A percentile compares a stretch with the other conserved stretches of the same genome.
phyloP scores from a whole-genome alignment of 2,113 vertebrate genomes.

The Syngnathus floridae region DNA sequence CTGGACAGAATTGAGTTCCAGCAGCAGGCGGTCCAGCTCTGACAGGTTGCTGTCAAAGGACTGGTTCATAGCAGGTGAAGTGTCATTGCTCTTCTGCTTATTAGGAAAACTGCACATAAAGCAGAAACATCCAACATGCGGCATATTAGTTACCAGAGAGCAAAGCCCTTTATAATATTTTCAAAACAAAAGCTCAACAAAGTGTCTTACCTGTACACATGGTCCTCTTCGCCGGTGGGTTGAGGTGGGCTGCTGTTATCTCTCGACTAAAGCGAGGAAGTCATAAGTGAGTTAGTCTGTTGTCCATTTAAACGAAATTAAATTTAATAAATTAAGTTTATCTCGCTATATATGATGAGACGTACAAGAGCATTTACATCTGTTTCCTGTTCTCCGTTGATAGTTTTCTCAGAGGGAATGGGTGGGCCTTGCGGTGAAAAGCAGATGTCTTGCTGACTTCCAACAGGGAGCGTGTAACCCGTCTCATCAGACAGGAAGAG shows the following conservation, averaged over 20 bases:
- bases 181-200: background rate
- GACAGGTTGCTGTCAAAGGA: slow-evolving; percentile 88
- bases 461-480: slow-evolving; percentile 82
- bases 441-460: slow-evolving; percentile 77
- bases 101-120: slow-evolving; percentile 79
- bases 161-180: background rate
- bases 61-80: slow-evolving; percentile 79
- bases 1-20: slow-evolving; percentile 88
- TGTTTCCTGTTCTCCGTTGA: slow-evolving; percentile 83
- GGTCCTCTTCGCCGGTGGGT: slow-evolving; percentile 78
- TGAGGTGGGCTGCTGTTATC: slow-evolving; percentile 68
- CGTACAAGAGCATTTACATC: slow-evolving; percentile 65
- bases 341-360: background rate
- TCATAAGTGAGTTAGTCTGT: background rate
- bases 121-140: slow-evolving; percentile 2
- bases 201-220: slow-evolving; percentile 84
- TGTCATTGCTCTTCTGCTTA: slow-evolving; percentile 84
- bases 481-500: slow-evolving; percentile 86
- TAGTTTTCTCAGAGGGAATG: slow-evolving; percentile 73
- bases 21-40: slow-evolving; percentile 86
- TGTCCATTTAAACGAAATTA: background rate
- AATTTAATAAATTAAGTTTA: background rate
- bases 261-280: slow-evolving; percentile 57
- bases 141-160: no score
- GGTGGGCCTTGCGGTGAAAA: slow-evolving; percentile 76